Conservation (phyloP, 1,140 invertebrate species). For the Phocides pigmalion region DNA sequence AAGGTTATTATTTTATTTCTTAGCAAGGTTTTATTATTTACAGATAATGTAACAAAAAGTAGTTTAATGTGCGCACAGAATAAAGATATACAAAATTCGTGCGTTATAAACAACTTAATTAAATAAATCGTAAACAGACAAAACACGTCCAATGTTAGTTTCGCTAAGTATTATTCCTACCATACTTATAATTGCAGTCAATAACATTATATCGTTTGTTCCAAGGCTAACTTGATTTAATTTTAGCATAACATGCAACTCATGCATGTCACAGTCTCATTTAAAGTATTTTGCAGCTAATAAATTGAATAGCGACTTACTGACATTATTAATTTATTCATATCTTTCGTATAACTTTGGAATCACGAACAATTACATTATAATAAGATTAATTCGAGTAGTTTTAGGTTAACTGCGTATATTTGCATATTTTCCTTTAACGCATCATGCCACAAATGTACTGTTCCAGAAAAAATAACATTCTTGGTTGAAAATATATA, state of each 20-base stretch:
- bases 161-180: conserved; percentile 29
- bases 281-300: conserved; percentile 32
- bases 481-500: conserved; percentile 5
- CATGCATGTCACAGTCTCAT: conserved; percentile 31
- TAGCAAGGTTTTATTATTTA: conserved; percentile 8
- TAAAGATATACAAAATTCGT: neutral
- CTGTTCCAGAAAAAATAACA: neutral
- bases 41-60: neutral
- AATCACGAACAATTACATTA: neutral
- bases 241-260: conserved; percentile 33
- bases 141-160: conserved; percentile 30
- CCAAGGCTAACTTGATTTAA: conserved; percentile 34
- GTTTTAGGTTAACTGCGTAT: conserved; percentile 12
- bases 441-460: neutral
- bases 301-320: conserved; percentile 24
- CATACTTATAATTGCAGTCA: conserved; percentile 34
- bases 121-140: conserved; percentile 25
- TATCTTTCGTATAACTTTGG: neutral
- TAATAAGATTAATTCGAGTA: neutral
- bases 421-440: conserved; percentile 7
- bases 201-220: conserved; percentile 35
- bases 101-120: conserved; percentile 18
- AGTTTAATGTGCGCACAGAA: neutral
- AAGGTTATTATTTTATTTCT: conserved; percentile 10
- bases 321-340: conserved; percentile 7